phyloP scores from a whole-genome alignment of 2,113 vertebrate species.

The Rissa tridactyla region DNA sequence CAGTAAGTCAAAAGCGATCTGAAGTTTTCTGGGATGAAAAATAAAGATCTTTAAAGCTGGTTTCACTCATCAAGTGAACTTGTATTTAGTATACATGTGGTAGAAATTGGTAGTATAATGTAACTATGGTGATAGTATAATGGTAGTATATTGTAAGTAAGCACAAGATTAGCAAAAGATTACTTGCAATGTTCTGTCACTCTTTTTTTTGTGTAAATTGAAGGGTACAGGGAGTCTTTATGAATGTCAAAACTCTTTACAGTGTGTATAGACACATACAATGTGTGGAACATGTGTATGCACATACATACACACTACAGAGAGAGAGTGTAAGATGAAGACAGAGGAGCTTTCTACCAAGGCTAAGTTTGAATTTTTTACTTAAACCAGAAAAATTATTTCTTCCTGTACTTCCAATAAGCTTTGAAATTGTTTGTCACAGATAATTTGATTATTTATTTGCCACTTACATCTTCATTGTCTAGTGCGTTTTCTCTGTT shows the following conservation, averaged over 20 bases:
- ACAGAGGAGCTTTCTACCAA: neutral
- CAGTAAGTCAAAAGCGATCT: neutral
- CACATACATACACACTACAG: neutral
- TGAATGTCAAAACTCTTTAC: neutral
- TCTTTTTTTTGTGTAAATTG: neutral
- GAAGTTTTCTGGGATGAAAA: neutral
- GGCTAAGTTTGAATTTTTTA: neutral
- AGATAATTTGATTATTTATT: neutral
- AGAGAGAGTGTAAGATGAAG: neutral
- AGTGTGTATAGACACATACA: neutral
- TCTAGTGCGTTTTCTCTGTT: neutral
- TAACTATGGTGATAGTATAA: neutral
- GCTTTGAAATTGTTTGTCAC: neutral
- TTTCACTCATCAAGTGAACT: neutral
- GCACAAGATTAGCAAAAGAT: neutral
- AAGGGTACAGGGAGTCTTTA: neutral
- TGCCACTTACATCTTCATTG: neutral
- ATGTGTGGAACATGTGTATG: neutral
- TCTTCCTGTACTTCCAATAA: neutral
- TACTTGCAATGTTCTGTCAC: neutral
- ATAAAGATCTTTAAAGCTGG: neutral
- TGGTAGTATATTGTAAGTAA: neutral
- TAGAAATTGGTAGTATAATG: neutral
- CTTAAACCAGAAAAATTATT: neutral
- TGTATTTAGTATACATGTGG: neutral